Conservation (phyloP, 2,797 vertebrate genomes). For the Darevskia mixta region DNA sequence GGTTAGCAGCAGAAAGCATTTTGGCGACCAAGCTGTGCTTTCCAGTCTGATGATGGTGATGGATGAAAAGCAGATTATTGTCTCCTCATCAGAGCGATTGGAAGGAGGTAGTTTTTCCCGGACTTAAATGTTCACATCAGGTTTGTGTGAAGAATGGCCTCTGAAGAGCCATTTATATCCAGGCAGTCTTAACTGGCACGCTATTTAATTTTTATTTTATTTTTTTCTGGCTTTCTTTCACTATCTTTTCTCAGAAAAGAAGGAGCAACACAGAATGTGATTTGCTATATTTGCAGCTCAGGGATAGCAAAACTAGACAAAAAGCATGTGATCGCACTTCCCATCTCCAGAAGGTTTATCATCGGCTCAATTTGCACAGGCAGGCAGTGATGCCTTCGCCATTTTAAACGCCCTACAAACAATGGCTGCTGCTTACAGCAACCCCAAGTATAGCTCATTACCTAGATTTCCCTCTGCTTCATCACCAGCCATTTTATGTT, state of each 20-base stretch:
- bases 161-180: constrained; percentile 12
- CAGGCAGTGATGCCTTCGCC: neutral
- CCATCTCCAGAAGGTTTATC: constrained; percentile 2
- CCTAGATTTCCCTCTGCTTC: neutral
- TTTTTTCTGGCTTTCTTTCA: constrained; percentile 37
- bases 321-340: neutral
- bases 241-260: constrained; percentile 24
- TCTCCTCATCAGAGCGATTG: neutral
- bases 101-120: neutral
- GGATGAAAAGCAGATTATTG: constrained; percentile 39
- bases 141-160: constrained; percentile 16
- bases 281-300: neutral
- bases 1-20: constrained; percentile 35
- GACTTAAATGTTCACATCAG: fast-evolving
- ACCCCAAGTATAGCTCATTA: neutral
- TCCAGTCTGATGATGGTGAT: neutral
- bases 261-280: neutral
- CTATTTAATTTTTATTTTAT: constrained; percentile 38
- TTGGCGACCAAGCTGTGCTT: neutral
- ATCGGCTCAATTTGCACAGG: neutral
- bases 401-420: neutral
- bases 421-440: neutral
- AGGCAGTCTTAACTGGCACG: neutral
- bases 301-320: neutral
- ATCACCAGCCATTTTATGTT: neutral